These are phyloP conservation scores for Tetragonula clypearis DNA, from an alignment of 1,140 invertebrate species.

Conservation along the genomic window DNA sequence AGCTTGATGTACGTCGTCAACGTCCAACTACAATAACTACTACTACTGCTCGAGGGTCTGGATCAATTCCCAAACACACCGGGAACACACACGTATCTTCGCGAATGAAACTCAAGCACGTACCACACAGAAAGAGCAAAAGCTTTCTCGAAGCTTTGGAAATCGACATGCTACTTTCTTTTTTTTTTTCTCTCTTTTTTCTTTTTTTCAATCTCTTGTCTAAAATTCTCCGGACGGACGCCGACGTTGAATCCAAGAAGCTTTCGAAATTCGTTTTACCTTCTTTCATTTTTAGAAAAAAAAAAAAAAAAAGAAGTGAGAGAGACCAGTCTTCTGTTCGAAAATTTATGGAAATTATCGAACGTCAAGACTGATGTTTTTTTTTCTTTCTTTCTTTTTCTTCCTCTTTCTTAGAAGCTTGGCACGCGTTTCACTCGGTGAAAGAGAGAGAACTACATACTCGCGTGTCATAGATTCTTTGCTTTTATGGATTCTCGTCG, in stretches of 20 bases:
- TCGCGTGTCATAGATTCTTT: background rate
- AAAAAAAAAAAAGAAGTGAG: too few relatives aligned
- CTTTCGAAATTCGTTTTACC: too few relatives aligned
- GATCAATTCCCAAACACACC: background rate
- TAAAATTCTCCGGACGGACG: slow-evolving; percentile 11
- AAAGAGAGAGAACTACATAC: background rate
- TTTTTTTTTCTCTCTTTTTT: background rate
- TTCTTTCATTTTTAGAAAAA: too few relatives aligned
- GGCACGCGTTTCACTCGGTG: too few relatives aligned
- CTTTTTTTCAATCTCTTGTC: background rate
- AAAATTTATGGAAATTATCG: background rate
- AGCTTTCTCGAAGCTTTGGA: background rate
- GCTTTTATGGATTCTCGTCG: background rate
- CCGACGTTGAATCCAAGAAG: slow-evolving; percentile 18
- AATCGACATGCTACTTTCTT: background rate
- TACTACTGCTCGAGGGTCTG: slow-evolving; percentile 28
- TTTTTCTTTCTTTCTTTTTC: background rate
- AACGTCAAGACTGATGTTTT: background rate
- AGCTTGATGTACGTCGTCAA: slow-evolving; percentile 33
- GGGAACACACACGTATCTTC: background rate
- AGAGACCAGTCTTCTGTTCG: background rate
- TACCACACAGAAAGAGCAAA: background rate
- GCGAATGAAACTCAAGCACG: background rate
- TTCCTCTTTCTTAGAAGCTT: background rate
- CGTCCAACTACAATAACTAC: background rate